phyloP scores from a whole-genome alignment of 2,113 vertebrate species.

The Ahaetulla prasina region DNA sequence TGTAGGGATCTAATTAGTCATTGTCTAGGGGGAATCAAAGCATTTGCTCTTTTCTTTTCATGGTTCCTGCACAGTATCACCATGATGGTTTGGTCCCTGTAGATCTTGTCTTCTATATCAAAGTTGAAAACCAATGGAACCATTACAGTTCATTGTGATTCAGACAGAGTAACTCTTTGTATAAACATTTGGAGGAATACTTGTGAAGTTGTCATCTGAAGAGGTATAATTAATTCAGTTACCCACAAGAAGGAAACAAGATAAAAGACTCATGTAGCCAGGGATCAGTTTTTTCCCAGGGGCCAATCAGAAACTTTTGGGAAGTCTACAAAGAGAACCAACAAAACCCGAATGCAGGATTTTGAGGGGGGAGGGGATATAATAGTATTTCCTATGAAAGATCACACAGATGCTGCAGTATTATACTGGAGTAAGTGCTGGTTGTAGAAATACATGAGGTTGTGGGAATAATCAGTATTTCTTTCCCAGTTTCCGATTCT shows the following conservation, averaged over 20 bases:
- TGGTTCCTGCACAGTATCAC: conserved; percentile 4
- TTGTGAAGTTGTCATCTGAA: not conserved
- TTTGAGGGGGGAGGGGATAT: not conserved
- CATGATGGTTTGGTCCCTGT: not conserved
- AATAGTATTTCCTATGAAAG: not conserved
- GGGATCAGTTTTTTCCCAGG: not conserved
- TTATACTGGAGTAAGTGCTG: not conserved
- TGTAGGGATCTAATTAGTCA: not conserved
- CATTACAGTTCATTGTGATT: conserved; percentile 17
- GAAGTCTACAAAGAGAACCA: not conserved
- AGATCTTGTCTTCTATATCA: conserved; percentile 27
- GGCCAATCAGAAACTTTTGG: not conserved
- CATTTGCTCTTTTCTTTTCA: not conserved
- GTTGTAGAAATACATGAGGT: not conserved
- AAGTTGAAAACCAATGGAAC: conserved; percentile 22
- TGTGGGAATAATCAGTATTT: not conserved
- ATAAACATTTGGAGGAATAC: not conserved
- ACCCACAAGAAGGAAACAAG: not conserved
- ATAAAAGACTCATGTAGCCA: not conserved
- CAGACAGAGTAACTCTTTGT: not conserved
- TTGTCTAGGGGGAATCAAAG: not conserved
- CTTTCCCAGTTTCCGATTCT: not conserved
- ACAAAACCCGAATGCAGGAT: not conserved
- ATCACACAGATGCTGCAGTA: not conserved
- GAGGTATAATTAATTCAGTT: not conserved